Base-by-base conservation (phyloP, 2,113 vertebrate genomes). In the Varanus komodoensis region DNA sequence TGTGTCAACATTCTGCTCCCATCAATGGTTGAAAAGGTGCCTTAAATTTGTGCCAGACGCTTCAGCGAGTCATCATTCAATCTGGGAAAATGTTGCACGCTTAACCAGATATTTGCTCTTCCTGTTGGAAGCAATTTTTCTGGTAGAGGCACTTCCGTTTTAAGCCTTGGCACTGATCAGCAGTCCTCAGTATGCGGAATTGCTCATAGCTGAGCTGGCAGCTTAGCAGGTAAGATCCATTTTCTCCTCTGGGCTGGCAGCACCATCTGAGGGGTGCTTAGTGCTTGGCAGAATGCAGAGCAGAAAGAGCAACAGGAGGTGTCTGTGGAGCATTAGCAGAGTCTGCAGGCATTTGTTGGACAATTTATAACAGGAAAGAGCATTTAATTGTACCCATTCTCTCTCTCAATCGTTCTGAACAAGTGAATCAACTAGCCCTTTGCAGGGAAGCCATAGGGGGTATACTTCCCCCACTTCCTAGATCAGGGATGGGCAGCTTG, bases 41-140 rank as follows among this genome's bases (percentile, higher is more conserved):
- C 92, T 86, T 91, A n/a, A 89, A 92, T 94, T 92, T 87, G 78
- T 85, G 74, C 89, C 95, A 93, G 91, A 93, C 94, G 88, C 88
- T 89, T 91, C 87, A 89, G 61, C 95, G 93, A 94, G 83, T 96
- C 94, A 94, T 87, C 92, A 88, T 68, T 89, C 94, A 93, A 78
- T 82, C 52, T 91, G 83, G 89, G 50, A 91, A 93, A 93, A 21
- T 29, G 77, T 50, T 91, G 54, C 82, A 73, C 89, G 80, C 32
- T 57, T 89, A 92, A 93, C 29, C 93, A 93, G 87, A 90, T 87
- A 90, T 17, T 91, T 0, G 34, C 84, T 93, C 80, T 92, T 93
- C 77, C 81, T 94, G n/a, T 54, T 89, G 81, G 89, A 94, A 94
- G 88, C 64, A 3, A 80, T 50, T 92, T 91, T 83, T 89, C 82